Percentiles rank a stretch among this genome's conserved stretches.
Conservation (phyloP, 92 coral and sea anemone genomes). For the Galaxea fascicularis region DNA sequence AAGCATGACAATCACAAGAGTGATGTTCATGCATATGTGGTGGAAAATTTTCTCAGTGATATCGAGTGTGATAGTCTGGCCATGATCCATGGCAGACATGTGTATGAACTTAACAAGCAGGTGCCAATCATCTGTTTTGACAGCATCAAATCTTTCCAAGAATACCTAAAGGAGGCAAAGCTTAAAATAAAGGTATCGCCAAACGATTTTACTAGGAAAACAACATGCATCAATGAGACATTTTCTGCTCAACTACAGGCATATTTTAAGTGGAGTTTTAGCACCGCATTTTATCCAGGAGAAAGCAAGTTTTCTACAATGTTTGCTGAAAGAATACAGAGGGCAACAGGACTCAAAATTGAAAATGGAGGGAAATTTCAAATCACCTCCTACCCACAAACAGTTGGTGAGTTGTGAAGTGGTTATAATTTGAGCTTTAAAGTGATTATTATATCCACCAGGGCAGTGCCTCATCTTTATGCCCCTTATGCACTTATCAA, state of each 20-base stretch:
- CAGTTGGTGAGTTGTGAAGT: conserved; percentile 83
- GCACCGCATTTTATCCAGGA: conserved; percentile 98
- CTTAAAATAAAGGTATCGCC: conserved; percentile 73
- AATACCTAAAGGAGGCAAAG: conserved; percentile 80
- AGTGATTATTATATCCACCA: too few species aligned
- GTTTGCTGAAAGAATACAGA: conserved; percentile 77
- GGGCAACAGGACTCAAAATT: conserved; percentile 82
- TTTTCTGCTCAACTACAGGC: conserved; percentile 74
- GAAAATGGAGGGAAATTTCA: conserved; percentile 99
- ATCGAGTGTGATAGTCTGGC: conserved; percentile 84
- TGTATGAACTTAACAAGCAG: conserved; percentile 67
- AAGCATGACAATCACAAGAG: conserved; percentile 60
- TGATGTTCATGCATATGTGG: conserved; percentile 81
- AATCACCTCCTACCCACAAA: conserved; percentile 89
- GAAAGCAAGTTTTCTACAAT: conserved; percentile 89
- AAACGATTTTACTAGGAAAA: conserved; percentile 80
- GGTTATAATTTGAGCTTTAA: too few species aligned
- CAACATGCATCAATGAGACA: conserved; percentile 94
- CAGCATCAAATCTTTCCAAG: conserved; percentile 73
- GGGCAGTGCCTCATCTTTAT: too few species aligned
- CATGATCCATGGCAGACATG: conserved; percentile 79
- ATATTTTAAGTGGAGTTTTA: conserved; percentile 89
- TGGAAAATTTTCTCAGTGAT: conserved; percentile 82
- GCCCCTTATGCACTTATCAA: too few species aligned
- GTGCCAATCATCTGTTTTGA: conserved; percentile 92